Evolutionary conservation across 2,797 vertebrate species (phyloP).

Genomic region (Halcyon smyrnensis): DNA sequence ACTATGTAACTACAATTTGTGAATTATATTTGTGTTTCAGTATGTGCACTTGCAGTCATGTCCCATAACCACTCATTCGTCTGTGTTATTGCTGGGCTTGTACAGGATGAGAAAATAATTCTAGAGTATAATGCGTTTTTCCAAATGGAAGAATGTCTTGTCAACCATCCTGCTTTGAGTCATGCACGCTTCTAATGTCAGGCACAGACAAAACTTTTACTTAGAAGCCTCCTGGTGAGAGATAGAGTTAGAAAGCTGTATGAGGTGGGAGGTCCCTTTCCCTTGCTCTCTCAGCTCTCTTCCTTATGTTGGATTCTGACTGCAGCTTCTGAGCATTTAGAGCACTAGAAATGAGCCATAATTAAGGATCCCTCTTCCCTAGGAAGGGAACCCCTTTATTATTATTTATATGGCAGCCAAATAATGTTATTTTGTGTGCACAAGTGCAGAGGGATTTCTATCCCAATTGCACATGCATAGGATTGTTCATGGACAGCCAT

Average conservation of each 20-base stretch:
- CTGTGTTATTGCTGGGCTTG: background rate
- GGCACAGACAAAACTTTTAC: background rate
- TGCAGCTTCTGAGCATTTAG: background rate
- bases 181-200: background rate
- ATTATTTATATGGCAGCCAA: background rate
- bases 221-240: background rate
- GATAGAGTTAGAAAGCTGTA: background rate
- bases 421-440: background rate
- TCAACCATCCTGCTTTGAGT: background rate
- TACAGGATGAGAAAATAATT: background rate
- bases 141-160: background rate
- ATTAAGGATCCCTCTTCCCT: background rate
- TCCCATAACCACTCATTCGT: background rate
- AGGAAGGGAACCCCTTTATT: background rate
- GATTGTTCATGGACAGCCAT: background rate
- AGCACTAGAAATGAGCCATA: background rate
- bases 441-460: background rate
- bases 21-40: background rate
- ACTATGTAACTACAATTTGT: background rate
- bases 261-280: background rate
- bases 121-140: background rate
- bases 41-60: background rate
- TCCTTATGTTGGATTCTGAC: background rate
- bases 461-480: background rate
- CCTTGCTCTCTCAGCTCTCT: background rate